These are phyloP conservation scores for Agriopis marginaria DNA, from an alignment of 2,888 invertebrate genomes.

Conservation along the genomic window DNA sequence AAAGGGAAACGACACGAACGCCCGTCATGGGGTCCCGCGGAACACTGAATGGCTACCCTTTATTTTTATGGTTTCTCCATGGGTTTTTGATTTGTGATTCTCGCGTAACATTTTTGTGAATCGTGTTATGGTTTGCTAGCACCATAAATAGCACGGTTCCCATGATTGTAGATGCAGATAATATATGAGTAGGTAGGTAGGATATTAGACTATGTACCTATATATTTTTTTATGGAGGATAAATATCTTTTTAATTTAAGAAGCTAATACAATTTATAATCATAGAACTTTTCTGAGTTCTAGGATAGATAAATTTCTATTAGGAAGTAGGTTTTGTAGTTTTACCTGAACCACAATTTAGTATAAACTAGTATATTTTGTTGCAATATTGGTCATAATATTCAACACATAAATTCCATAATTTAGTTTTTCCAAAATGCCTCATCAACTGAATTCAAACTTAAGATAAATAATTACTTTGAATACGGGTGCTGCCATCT, in stretches of 20 bases:
- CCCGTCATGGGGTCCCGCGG: conserved; percentile 54
- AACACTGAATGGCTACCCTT: conserved; percentile 60
- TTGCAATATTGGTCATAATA: no score
- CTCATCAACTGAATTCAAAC: background rate
- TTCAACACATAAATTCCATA: no score
- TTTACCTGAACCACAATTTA: no score
- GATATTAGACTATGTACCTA: no score
- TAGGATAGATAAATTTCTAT: no score
- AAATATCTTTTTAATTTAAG: no score
- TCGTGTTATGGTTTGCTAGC: conserved; percentile 17
- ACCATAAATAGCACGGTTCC: background rate
- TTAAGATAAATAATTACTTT: background rate
- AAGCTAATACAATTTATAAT: no score
- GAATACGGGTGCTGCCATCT: conserved; percentile 22
- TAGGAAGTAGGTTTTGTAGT: no score
- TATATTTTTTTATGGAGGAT: no score
- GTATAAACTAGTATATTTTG: no score
- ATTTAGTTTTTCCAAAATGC: background rate
- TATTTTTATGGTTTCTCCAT: conserved; percentile 42
- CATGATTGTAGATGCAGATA: conserved; percentile 5
- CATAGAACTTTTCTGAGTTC: no score
- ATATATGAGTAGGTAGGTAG: background rate
- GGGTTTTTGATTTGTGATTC: conserved; percentile 32
- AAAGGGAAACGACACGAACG: conserved; percentile 51
- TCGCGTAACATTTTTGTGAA: conserved; percentile 35